Conservation (phyloP, 2,113 vertebrate genomes). For the Pteropus alecto region DNA sequence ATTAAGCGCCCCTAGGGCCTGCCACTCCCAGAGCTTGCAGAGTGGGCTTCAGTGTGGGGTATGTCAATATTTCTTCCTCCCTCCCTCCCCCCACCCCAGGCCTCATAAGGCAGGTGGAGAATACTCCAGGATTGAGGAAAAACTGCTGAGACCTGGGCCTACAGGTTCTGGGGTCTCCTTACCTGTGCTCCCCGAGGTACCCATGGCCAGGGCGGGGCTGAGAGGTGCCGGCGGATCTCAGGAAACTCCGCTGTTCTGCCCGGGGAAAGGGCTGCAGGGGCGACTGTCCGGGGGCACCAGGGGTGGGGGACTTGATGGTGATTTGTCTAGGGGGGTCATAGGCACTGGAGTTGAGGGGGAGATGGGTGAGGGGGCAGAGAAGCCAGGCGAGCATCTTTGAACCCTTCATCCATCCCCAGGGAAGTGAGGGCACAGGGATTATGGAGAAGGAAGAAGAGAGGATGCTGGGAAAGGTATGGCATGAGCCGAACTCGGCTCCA, state of each 20-base stretch:
- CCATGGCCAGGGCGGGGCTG: slow-evolving; percentile 87
- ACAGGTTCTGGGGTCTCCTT: slow-evolving; percentile 41
- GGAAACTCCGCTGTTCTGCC: slow-evolving; percentile 87
- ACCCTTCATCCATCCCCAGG: background rate
- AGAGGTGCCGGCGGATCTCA: slow-evolving; percentile 85
- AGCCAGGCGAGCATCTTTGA: background rate
- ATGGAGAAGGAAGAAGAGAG: background rate
- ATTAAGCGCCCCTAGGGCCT: background rate
- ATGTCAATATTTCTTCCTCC: background rate
- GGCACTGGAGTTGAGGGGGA: slow-evolving; percentile 85
- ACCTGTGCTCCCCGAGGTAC: slow-evolving; percentile 87
- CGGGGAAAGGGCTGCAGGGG: slow-evolving; percentile 89
- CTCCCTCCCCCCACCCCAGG: background rate
- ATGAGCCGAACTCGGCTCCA: background rate
- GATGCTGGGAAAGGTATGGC: background rate
- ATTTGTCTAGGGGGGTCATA: slow-evolving; percentile 90
- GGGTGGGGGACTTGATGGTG: slow-evolving; percentile 88
- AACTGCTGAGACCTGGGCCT: background rate
- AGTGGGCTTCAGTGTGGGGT: background rate
- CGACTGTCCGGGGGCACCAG: slow-evolving; percentile 85
- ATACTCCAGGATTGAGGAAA: background rate
- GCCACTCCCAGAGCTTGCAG: background rate
- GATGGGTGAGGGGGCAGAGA: slow-evolving; percentile 33
- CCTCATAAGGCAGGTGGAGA: background rate
- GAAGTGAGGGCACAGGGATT: background rate